phyloP scores from a whole-genome alignment of 2,113 vertebrate species.

The Accipiter virgatus region DNA sequence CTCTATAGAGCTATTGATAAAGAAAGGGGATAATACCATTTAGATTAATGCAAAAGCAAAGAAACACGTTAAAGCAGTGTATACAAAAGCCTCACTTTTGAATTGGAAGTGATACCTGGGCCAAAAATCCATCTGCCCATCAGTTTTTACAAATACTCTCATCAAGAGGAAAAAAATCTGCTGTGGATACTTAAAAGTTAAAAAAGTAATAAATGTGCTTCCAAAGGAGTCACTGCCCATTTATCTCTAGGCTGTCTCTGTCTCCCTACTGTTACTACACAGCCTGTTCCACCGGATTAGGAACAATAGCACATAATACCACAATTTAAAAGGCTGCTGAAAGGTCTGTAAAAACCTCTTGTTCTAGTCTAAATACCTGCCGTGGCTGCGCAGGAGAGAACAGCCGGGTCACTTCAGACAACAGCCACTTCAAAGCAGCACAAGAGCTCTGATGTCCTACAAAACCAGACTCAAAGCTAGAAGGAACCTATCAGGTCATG shows the following conservation, averaged over 20 bases:
- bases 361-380: neutral
- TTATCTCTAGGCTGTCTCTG: neutral
- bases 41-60: slow-evolving; percentile 65
- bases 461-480: neutral
- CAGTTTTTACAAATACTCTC: neutral
- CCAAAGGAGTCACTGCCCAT: neutral
- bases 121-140: neutral
- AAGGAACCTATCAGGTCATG: rapidly evolving
- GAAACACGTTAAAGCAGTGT: slow-evolving; percentile 53
- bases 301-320: neutral
- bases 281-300: neutral
- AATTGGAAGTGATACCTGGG: neutral
- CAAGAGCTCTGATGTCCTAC: neutral
- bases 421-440: neutral
- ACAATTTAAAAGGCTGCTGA: rapidly evolving
- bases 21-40: slow-evolving; percentile 63
- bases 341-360: neutral
- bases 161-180: neutral
- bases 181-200: neutral
- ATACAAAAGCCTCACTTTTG: slow-evolving; percentile 44
- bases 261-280: neutral
- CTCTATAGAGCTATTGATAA: slow-evolving; percentile 63
- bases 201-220: slow-evolving; percentile 26
- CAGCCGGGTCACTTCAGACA: neutral
- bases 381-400: rapidly evolving